Conservation (phyloP, 2,888 invertebrate species). For the Caenorhabditis auriculariae region DNA sequence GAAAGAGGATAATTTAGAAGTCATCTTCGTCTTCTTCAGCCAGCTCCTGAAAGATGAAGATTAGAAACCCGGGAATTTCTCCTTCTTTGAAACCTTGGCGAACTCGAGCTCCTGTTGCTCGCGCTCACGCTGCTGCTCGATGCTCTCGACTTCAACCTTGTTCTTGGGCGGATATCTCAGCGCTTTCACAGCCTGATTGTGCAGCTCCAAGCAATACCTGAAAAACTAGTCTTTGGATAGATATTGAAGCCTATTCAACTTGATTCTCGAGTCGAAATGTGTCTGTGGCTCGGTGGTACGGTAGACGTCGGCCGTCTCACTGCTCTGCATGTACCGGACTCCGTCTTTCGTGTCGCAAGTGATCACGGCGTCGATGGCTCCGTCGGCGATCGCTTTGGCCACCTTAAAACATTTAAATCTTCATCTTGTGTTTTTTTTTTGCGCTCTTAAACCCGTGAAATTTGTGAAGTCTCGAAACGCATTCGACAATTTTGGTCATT, state of each 20-base stretch:
- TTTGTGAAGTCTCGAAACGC: background rate
- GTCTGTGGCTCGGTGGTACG: constrained; percentile 74
- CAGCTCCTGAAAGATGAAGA: no score
- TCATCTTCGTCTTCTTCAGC: constrained; percentile 89
- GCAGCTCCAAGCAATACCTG: constrained; percentile 88
- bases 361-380: constrained; percentile 94
- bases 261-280: constrained; percentile 75
- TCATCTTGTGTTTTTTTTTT: background rate
- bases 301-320: constrained; percentile 89
- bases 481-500: no score
- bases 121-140: constrained; percentile 59
- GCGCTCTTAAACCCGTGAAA: background rate
- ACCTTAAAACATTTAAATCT: constrained; percentile 22
- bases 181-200: constrained; percentile 96
- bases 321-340: constrained; percentile 83
- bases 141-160: constrained; percentile 86
- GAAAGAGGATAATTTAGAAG: no score
- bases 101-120: constrained; percentile 82
- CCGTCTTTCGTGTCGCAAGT: constrained; percentile 80
- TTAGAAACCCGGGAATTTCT: no score
- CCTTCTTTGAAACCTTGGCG: no score
- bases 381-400: constrained; percentile 78
- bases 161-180: constrained; percentile 99
- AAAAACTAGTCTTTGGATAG: background rate
- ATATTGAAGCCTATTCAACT: constrained; percentile 6